Percentiles rank a stretch among this genome's conserved stretches.
Evolutionary conservation across 2,797 vertebrate genomes (phyloP).

Genomic region (Pipistrellus pipistrellus): DNA sequence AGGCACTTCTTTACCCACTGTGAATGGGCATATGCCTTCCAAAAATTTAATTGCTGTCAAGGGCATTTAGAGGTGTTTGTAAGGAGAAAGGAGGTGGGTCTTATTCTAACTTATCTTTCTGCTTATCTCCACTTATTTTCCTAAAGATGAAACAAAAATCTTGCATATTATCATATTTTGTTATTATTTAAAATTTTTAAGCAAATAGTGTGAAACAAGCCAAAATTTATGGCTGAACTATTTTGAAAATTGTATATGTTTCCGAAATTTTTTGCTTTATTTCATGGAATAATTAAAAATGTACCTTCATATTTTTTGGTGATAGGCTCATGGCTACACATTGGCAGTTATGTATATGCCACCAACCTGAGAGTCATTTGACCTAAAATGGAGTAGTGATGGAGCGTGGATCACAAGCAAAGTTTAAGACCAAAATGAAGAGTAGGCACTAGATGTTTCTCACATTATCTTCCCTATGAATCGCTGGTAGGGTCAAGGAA

Average conservation of each 20-base stretch:
- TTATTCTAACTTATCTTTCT: not conserved
- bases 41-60: conserved; percentile 56
- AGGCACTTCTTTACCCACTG: conserved; percentile 73
- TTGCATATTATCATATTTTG: not conserved
- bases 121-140: not conserved
- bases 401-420: not conserved
- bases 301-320: not conserved
- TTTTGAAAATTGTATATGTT: not conserved
- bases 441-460: conserved; percentile 15
- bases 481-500: conserved; percentile 68
- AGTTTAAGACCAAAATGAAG: conserved; percentile 39
- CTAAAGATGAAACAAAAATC: not conserved
- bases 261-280: not conserved
- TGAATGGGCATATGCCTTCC: conserved; percentile 54
- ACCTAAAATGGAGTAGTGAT: conserved; percentile 18
- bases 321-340: not conserved
- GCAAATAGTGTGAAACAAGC: not conserved
- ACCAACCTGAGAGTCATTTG: conserved; percentile 58
- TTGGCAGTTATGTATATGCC: not conserved
- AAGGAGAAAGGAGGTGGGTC: not conserved
- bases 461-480: conserved; percentile 50
- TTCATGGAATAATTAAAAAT: not conserved
- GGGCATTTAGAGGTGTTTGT: not conserved
- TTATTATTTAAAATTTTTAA: not conserved
- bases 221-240: not conserved